Evolutionary conservation across 2,797 vertebrate genomes (phyloP).

Genomic region (Alectoris magna): DNA sequence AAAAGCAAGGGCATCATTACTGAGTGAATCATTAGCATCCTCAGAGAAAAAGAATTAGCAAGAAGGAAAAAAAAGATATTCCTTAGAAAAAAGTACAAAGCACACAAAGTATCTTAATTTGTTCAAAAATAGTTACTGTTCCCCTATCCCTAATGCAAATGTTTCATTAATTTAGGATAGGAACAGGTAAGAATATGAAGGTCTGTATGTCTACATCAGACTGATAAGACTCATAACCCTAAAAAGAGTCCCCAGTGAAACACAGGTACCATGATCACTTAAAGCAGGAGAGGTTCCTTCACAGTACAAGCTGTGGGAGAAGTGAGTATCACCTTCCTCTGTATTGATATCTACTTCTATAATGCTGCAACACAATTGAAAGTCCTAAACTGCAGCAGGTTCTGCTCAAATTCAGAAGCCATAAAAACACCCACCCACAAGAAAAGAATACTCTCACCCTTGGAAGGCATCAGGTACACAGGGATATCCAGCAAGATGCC

Average conservation of each 20-base stretch:
- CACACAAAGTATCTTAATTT: constrained; percentile 4
- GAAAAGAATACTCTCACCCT: too few species aligned
- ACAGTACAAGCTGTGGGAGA: background rate
- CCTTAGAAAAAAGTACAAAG: background rate
- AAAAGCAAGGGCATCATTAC: background rate
- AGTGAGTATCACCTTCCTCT: background rate
- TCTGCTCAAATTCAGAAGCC: too few species aligned
- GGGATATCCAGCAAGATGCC: too few species aligned
- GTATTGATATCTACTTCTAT: background rate
- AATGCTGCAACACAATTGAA: too few species aligned
- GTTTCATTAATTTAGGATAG: background rate
- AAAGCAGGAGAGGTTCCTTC: background rate
- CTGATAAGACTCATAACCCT: background rate
- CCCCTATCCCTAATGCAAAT: background rate
- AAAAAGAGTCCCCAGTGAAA: background rate
- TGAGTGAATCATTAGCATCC: constrained; percentile 22
- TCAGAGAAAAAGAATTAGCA: constrained; percentile 18
- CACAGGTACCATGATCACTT: background rate
- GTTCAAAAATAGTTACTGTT: constrained; percentile 13
- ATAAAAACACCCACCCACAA: too few species aligned
- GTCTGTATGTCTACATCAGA: background rate
- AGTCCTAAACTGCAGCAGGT: too few species aligned
- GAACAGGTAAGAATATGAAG: background rate
- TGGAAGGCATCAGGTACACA: too few species aligned
- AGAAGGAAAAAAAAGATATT: background rate